Evolutionary conservation across 2,113 vertebrate genomes (phyloP), one percentile per base, ranked within the genome.

Genomic region (Psilopogon haemacephalus): DNA sequence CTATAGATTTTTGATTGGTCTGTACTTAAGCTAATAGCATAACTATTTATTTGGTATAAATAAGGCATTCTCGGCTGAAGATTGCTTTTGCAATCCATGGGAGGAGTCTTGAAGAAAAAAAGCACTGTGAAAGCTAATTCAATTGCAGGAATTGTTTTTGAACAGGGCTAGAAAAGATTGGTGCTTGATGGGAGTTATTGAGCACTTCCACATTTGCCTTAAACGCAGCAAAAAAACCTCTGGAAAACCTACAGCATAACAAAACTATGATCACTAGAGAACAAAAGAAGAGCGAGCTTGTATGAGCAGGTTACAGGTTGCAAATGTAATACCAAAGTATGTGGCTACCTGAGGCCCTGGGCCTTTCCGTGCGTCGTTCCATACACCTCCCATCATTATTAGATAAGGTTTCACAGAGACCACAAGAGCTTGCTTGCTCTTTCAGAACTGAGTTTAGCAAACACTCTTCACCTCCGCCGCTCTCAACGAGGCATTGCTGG

Each of bases 41-140:
- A 85, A 96, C 93, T 96, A 93, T 93, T 94, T 67, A 93, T 94
- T 90, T 89, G 93, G 92, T 83, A 93, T 92, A 95, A 96, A 95
- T 88, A 88, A 76, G 67, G 19, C 15, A 52, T 93, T 94, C 62
- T 96, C 74, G 37, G 52, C 84, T 78, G 79, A 55, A 74, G 42
- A 93, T 44, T 65, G 73, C 15, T 75, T 91, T 40, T 60, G 37
- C 33, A 76, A 59, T 68, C 84, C 62, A 54, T 27, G 73, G 52
- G 85, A 92, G 8, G 52, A 95, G 70, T 30, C 56, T 48, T 37
- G 85, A 78, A 84, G 73, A 90, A 95, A 96, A 96, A 91, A 96
- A 96, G 89, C 40, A 59, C 40, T 21, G 32, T 54, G 65, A 63
- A 85, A 95, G 85, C 87, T 92, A 91, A 93, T 56, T 81, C 67